Conservation (phyloP, 2,113 vertebrate species). For the Cyanoramphus novaezelandiae region DNA sequence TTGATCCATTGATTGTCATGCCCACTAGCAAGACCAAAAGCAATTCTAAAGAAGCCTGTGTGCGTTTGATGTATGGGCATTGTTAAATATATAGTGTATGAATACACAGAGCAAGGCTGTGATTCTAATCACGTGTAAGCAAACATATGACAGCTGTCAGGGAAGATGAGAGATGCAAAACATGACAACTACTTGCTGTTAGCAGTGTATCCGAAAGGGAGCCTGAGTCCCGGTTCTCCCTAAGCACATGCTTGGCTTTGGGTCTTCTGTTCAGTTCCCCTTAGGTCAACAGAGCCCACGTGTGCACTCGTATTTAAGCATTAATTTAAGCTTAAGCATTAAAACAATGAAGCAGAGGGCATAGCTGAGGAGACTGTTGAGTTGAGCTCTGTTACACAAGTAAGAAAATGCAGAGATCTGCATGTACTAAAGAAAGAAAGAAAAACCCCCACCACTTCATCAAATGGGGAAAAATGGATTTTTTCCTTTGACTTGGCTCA, state of each 20-base stretch:
- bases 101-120: background rate
- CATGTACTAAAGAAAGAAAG: background rate
- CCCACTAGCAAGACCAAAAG: background rate
- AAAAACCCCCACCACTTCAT: background rate
- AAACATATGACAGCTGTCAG: background rate
- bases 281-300: background rate
- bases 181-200: background rate
- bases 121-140: background rate
- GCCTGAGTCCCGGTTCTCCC: background rate
- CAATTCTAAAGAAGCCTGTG: background rate
- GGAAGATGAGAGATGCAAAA: background rate
- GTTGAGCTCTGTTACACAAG: background rate
- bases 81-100: background rate
- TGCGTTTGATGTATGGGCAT: background rate
- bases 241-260: background rate
- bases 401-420: background rate
- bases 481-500: background rate
- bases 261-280: background rate
- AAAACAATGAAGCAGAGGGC: background rate
- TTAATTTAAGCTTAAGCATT: background rate
- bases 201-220: background rate
- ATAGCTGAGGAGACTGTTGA: background rate
- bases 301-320: background rate
- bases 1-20: background rate
- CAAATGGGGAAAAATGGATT: background rate